Evolutionary conservation across 2,797 vertebrate species (phyloP).

Genomic region (Bucorvus abyssinicus): DNA sequence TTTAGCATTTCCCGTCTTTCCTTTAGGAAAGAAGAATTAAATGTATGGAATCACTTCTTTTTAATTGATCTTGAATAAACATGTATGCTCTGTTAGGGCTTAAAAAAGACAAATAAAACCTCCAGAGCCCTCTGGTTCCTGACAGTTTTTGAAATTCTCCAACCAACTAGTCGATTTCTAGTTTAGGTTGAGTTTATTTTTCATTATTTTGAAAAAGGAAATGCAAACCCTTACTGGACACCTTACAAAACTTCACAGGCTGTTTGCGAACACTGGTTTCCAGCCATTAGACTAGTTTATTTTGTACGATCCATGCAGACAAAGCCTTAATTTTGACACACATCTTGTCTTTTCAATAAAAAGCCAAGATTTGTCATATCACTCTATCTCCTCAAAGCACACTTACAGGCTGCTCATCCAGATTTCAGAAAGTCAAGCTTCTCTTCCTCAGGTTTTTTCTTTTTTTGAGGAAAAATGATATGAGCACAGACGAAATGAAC

Average conservation of each 20-base stretch:
- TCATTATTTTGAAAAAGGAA: conserved; percentile 17
- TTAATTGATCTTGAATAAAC: not conserved
- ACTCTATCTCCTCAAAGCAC: conserved; percentile 59
- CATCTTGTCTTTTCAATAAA: not conserved
- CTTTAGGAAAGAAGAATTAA: conserved; percentile 20
- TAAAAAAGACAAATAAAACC: not conserved
- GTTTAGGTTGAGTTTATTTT: not conserved
- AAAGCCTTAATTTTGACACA: conserved; percentile 50
- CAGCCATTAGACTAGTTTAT: conserved; percentile 18
- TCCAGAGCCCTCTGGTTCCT: conserved; percentile 4
- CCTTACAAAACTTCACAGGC: conserved; percentile 20
- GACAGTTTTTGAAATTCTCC: conserved; percentile 1
- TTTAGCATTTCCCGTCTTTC: conserved; percentile 30
- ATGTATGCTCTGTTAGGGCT: not conserved
- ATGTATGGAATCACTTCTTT: not conserved
- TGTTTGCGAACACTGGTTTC: conserved; percentile 47
- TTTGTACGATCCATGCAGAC: conserved; percentile 48
- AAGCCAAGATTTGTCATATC: conserved; percentile 29
- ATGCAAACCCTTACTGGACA: conserved; percentile 35
- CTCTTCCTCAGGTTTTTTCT: not conserved
- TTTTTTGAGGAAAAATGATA: conserved; percentile 42
- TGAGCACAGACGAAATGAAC: conserved; percentile 41
- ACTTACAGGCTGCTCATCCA: conserved; percentile 3
- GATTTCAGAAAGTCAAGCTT: conserved; percentile 31
- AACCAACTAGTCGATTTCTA: conserved; percentile 11